Percentiles rank a stretch among this genome's conserved stretches.
Conservation (phyloP, 2,888 invertebrate species). For the Drosophila suboccidentalis region DNA sequence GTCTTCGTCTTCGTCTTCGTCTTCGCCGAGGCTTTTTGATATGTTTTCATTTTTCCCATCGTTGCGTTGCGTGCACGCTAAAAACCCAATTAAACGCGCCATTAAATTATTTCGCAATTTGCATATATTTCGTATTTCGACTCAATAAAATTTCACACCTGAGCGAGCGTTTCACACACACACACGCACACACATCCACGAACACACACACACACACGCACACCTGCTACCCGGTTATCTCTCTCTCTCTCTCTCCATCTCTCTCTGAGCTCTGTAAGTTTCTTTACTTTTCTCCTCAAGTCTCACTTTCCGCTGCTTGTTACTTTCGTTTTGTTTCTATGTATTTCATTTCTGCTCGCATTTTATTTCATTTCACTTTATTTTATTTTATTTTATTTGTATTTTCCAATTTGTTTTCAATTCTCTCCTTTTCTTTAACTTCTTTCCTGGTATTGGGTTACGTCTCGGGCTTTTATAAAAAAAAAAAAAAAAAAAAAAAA, state of each 20-base stretch:
- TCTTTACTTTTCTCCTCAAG: constrained; percentile 14
- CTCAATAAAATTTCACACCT: constrained; percentile 80
- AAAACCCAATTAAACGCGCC: constrained; percentile 81
- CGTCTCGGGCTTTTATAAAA: constrained; percentile 3
- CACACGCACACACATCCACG: constrained; percentile 24
- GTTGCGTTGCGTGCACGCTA: constrained; percentile 60
- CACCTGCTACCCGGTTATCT: constrained; percentile 28
- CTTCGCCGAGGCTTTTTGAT: constrained; percentile 36
- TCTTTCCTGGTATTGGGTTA: constrained; percentile 9
- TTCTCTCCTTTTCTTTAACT: constrained; percentile 30
- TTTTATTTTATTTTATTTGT: constrained; percentile 44
- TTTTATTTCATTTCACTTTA: constrained; percentile 39
- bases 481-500: neutral
- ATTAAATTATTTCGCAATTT: constrained; percentile 80
- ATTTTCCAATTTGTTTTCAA: constrained; percentile 50
- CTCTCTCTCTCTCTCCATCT: too few species aligned
- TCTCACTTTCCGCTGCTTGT: neutral
- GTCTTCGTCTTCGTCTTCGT: neutral
- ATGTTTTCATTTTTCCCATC: constrained; percentile 58
- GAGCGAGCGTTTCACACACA: constrained; percentile 51
- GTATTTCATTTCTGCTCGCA: constrained; percentile 41
- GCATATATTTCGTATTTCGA: constrained; percentile 80
- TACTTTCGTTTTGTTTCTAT: constrained; percentile 34
- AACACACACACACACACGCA: constrained; percentile 28
- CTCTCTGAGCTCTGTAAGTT: constrained; percentile 18